Evolutionary conservation across 2,113 vertebrate genomes (phyloP).

Genomic region (Apodemus speciosus): DNA sequence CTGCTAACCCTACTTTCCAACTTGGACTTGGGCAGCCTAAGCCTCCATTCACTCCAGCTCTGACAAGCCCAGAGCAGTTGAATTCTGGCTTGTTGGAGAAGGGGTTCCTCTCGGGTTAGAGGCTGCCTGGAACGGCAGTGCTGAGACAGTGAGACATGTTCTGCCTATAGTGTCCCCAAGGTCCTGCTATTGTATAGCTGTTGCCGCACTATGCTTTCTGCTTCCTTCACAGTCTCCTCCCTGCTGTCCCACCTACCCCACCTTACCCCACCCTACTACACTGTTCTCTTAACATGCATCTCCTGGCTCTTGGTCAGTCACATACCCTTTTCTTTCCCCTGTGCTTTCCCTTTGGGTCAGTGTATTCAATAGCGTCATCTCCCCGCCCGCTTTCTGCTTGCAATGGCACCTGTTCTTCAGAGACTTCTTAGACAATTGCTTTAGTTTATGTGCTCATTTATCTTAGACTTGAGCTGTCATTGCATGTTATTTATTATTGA

Average conservation of each 20-base stretch:
- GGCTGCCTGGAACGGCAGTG: neutral
- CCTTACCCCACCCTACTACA: no score
- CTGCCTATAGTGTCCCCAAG: neutral
- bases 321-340: neutral
- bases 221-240: neutral
- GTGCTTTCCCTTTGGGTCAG: neutral
- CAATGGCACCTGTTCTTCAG: neutral
- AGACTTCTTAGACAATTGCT: neutral
- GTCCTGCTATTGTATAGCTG: neutral
- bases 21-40: neutral
- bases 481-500: neutral
- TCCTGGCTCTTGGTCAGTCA: neutral
- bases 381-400: neutral
- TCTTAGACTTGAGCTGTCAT: neutral
- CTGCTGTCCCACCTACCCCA: accelerated
- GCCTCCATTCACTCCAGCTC: neutral
- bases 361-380: neutral
- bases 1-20: neutral
- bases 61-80: neutral
- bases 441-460: neutral
- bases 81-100: neutral
- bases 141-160: neutral
- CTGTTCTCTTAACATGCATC: neutral
- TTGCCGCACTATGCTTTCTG: accelerated
- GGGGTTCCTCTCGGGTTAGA: neutral